A percentile compares a stretch with the other conserved stretches of the same genome.
Conservation (phyloP, 2,797 vertebrate species). For the Echeneis naucrates region DNA sequence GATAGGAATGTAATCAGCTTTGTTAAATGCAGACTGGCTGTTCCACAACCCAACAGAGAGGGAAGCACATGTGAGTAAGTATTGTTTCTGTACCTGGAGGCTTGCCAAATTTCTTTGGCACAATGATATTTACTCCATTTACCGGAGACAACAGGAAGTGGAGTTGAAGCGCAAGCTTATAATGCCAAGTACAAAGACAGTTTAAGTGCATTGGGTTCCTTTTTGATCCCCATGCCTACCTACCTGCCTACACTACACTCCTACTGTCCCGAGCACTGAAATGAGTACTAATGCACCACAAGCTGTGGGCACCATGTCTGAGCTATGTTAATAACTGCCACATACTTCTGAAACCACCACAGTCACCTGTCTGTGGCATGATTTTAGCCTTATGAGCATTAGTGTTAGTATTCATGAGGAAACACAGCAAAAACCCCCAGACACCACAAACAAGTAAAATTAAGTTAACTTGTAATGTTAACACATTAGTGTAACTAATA, state of each 20-base stretch:
- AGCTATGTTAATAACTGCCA: neutral
- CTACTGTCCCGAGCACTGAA: no score
- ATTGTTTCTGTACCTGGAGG: neutral
- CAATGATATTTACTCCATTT: neutral
- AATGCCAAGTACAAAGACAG: neutral
- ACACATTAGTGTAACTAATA: conserved; percentile 37
- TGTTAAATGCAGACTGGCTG: neutral
- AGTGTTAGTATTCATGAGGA: neutral
- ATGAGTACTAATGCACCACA: no score
- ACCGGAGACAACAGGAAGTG: neutral
- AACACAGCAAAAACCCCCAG: no score
- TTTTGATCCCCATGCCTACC: no score
- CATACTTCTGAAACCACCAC: no score
- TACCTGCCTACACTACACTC: no score
- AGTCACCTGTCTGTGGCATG: neutral
- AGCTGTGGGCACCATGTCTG: neutral
- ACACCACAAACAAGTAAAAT: no score
- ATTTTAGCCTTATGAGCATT: neutral
- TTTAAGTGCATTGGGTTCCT: neutral
- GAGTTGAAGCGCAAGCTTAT: neutral
- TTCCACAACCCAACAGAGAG: neutral
- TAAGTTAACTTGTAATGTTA: no score
- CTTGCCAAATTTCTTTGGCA: neutral
- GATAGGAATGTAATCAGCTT: neutral
- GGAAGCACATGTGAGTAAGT: neutral